Base-by-base conservation (phyloP, 2,113 vertebrate species). In the Archocentrus centrarchus region DNA sequence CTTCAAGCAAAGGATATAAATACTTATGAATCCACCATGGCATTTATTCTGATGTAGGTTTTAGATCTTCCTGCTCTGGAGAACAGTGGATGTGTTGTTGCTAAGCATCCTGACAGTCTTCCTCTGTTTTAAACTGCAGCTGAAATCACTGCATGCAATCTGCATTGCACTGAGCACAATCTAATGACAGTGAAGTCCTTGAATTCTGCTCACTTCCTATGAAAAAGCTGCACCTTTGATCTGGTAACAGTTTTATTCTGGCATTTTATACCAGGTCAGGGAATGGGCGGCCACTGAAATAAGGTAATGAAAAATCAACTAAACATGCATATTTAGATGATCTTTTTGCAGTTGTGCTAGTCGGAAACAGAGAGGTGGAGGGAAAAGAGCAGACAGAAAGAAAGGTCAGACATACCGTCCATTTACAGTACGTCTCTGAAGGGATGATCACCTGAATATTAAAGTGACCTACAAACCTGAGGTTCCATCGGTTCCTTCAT, bases 251-350 rank as follows among this genome's bases (percentile, higher is more conserved):
- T 83, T 81, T 86, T 30, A 82, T 83, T 85, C 20, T 22, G 77
- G 44, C 64, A 41, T 30, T 89, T 88, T 87, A 24, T 82, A 78
- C 32, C 63, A 76, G 83, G 85, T 90, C 87, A 82, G 27, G 32
- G 58, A 89, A 78, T 75, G 13, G 50, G 73, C 32, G 17, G 39
- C 63, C 22, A 30, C 59, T 77, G 59, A 79, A 82, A 91, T 58
- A 35, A 81, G 77, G n/a, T 32, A 77, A 85, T 81, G 64, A 17
- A 60, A 80, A 80, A 80, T 57, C 59, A 63, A 64, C 59, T 27
- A 60, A 80, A 35, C 30, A 35, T 22, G 35, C 37, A 58, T 84
- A 41, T 82, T 86, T 78, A 37, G 30, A 80, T 81, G 7, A 20
- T 78, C 3, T 58, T 80, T 79, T 79, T 81, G 59, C 15, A 22